Evolutionary conservation across 1,140 invertebrate genomes (phyloP), one percentile per base, ranked within the genome.

Genomic region (Rhyzopertha dominica): DNA sequence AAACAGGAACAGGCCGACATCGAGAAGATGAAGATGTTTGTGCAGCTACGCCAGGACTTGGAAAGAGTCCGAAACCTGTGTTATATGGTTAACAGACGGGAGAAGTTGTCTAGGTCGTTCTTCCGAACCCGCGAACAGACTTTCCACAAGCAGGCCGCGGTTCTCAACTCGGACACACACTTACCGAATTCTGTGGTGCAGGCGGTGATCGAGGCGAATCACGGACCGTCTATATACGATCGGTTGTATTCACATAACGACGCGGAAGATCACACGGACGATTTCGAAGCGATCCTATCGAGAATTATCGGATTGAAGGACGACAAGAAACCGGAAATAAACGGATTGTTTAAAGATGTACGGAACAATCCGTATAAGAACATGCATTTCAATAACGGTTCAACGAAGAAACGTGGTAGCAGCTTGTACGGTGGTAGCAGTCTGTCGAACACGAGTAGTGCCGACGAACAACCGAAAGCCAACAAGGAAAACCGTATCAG

Each of bases 1-100:
- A 80, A 72, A 64, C 82, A 87, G 60, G 85, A 87, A 54, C 84
- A 88, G 65, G 84, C 84, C n/a, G 91, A 94, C 68, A 72, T 91
- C 16, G 92, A 95, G 59, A 89, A 94, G 58, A 90, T 95, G 82
- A 91, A 90, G 69, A 92, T 91, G 76, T 95, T 97, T 70, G 92
- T 97, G 1, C 92, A 96, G 63, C 68, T 96, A 4, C 74, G 94
- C 8, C 94, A 96, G 68, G 92, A 97, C 70, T 68, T 97, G 23
- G 94, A 96, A 65, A 79, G 93, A 61, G 94, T 95, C 7, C 80
- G 95, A 10, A 98, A 97, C 71, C 73, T 98, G 20, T 96, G 92
- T 66, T 98, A 98, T 64, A 97, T 98, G 94, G 91, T 97, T 7
- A 89, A 84, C 61, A 78, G 91, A 46, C 72, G 94, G 36, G 94